Base-by-base conservation (phyloP, 2,113 vertebrate species). In the Crotalus viridis region DNA sequence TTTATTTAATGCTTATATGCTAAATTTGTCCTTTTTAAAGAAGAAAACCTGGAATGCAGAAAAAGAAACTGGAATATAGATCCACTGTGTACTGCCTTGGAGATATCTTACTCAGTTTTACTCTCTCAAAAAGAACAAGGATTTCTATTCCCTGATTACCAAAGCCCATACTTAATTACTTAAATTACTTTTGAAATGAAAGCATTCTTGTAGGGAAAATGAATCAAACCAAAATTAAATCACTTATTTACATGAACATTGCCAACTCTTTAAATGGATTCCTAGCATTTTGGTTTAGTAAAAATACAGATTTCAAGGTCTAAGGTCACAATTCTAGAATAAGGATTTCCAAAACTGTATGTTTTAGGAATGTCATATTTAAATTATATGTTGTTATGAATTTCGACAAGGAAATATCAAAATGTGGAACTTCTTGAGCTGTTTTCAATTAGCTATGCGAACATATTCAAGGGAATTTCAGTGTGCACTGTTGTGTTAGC, bases 1-100 rank as follows among this genome's bases (percentile, higher is more conserved):
- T 95, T 95, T 94, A 89, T 90, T 94, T 97, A 46, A 61, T 92
- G 8, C 93, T 94, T 94, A 57, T 94, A 93, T 93, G 28, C 21
- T 93, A 55, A 46, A 43, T 52, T 48, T 46, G 43, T 88, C 54
- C 7, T 24, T 19, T 81, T 81, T 43, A 5, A 87, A n/a, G n/a
- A 43, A n/a, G 15, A 92, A 22, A 92, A 61, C 33, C 94, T 91
- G 0, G 0, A 22, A 33, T 69, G 28, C 5, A 69, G 12, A 69
- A 33, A 46, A 33, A 28, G 87, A 33, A 92, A 39, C 94, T 91
- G 0, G 0, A 24, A 52, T 33, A 86, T 52, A 95, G 92, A 10
- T 0, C 93, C 90, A 43, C 12, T 92, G 28, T 0, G 0, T 89
- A 28, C 86, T 92, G 39, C 4, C n/a, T 22, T 88, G 15, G 15